A percentile compares a stretch with the other conserved stretches of the same genome.
phyloP scores from a whole-genome alignment of 2,888 invertebrate species.

The Smittia sp. region DNA sequence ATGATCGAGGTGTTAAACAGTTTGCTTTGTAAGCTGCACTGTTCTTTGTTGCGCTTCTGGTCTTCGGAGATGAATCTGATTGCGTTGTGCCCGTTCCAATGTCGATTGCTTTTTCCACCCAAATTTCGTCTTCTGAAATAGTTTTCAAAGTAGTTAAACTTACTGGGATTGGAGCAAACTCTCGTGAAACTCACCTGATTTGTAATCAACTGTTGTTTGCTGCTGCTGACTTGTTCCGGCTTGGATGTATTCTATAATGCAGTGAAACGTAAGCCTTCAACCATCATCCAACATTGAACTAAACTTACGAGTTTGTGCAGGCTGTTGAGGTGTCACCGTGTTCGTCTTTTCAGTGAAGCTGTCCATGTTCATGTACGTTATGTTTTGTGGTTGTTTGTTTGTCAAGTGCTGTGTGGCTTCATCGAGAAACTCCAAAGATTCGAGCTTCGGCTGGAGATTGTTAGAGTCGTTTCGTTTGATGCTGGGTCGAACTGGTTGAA shows the following conservation, averaged over 20 bases:
- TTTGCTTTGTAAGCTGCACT: conserved; percentile 56
- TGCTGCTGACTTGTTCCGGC: conserved; percentile 31
- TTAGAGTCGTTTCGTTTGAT: conserved; percentile 6
- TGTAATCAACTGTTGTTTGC: conserved; percentile 31
- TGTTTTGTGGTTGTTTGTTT: neutral
- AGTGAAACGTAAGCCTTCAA: neutral
- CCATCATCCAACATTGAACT: neutral
- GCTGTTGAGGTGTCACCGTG: neutral
- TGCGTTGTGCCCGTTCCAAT: conserved; percentile 26
- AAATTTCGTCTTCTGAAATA: conserved; percentile 34
- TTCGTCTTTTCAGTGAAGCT: conserved; percentile 26
- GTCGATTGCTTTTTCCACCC: conserved; percentile 33
- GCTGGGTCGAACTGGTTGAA: neutral
- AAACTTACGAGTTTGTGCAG: conserved; percentile 16
- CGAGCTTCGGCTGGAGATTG: conserved; percentile 34
- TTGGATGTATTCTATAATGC: conserved; percentile 12
- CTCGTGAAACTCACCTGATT: conserved; percentile 24
- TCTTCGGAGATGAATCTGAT: conserved; percentile 15
- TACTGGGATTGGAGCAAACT: neutral
- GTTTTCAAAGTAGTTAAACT: neutral
- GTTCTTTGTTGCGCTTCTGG: conserved; percentile 44
- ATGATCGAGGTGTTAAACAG: conserved; percentile 57
- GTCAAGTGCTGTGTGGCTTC: conserved; percentile 11
- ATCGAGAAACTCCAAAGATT: conserved; percentile 27
- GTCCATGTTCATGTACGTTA: conserved; percentile 38